Percentiles rank a stretch among this genome's conserved stretches.
Evolutionary conservation across 1,140 invertebrate genomes (phyloP).

Genomic region (Rhyzopertha dominica): DNA sequence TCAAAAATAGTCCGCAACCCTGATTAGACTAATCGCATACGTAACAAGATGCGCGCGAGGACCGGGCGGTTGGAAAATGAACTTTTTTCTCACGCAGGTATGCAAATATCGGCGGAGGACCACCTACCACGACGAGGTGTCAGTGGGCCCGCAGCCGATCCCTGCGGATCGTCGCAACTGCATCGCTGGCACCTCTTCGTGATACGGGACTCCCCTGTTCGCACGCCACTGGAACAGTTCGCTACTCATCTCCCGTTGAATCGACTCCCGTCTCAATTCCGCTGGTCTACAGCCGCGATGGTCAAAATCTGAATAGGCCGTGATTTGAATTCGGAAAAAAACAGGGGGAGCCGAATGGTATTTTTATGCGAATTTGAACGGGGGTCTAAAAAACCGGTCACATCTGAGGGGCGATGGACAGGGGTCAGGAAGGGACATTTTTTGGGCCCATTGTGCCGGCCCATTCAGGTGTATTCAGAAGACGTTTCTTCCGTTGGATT

Average conservation of each 20-base stretch:
- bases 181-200: constrained; percentile 5
- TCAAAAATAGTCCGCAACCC: too few species aligned
- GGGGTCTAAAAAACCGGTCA: constrained; percentile 6
- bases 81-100: constrained; percentile 24
- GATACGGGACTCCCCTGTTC: constrained; percentile 14
- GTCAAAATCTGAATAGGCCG: constrained; percentile 21
- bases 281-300: constrained; percentile 4
- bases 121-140: constrained; percentile 14
- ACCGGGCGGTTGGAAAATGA: too few species aligned
- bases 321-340: constrained; percentile 21
- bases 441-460: constrained; percentile 11
- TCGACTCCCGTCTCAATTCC: too few species aligned
- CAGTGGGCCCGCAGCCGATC: background rate
- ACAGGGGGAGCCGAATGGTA: constrained; percentile 17
- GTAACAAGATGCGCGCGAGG: too few species aligned
- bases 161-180: background rate
- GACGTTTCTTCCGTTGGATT: constrained; percentile 22
- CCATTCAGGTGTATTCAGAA: constrained; percentile 6
- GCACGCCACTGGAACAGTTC: constrained; percentile 7
- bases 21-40: too few species aligned
- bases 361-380: constrained; percentile 2
- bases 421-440: constrained; percentile 22
- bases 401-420: constrained; percentile 17
- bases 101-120: constrained; percentile 13
- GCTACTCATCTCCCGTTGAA: constrained; percentile 1